Evolutionary conservation across 2,113 vertebrate species (phyloP).

Genomic region (Columba livia): DNA sequence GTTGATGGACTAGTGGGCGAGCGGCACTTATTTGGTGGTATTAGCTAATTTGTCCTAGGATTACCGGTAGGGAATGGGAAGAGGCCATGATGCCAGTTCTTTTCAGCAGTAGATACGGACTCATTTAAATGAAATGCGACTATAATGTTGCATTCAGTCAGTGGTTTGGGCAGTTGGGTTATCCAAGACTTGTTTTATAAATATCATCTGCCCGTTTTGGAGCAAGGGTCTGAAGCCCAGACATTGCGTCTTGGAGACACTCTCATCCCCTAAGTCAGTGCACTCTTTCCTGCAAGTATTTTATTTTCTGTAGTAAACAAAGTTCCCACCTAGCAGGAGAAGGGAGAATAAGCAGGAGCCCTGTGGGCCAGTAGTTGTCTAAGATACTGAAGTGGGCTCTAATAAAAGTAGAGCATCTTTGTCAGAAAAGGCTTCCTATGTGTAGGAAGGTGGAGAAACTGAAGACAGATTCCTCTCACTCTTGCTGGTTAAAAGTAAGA

Average conservation of each 20-base stretch:
- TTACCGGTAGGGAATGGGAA: neutral
- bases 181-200: neutral
- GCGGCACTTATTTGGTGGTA: neutral
- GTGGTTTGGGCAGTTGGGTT: neutral
- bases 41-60: neutral
- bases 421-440: neutral
- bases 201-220: neutral
- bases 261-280: neutral
- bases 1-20: neutral
- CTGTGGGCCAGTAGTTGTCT: neutral
- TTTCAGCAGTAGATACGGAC: neutral
- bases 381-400: neutral
- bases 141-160: neutral
- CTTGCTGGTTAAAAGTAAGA: neutral
- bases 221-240: neutral
- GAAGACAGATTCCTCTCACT: neutral
- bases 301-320: neutral
- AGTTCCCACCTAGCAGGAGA: neutral
- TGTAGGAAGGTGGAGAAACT: neutral
- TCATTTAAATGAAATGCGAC: neutral
- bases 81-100: neutral
- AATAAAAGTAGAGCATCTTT: neutral
- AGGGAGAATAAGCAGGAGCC: neutral
- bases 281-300: neutral
- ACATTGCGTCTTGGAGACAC: neutral